Evolutionary conservation across 2,888 invertebrate species (phyloP), one percentile per base, ranked within the genome.

Genomic region (Drosophila fulvimacula): DNA sequence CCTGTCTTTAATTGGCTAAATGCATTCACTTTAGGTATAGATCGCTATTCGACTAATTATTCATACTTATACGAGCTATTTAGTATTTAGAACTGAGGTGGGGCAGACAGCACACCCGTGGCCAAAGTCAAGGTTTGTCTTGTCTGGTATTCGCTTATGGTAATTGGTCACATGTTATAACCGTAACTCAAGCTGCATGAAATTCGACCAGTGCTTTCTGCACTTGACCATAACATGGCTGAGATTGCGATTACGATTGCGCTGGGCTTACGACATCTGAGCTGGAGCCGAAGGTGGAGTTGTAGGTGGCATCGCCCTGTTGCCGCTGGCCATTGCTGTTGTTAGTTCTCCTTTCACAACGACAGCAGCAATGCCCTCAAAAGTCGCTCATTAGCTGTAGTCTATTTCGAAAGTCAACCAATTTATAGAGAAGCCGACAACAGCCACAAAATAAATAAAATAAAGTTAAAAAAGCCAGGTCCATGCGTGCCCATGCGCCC

Each of bases 341-440:
- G 62, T 79, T 39, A 41, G 55, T 73, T 83, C 80, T 82, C 83
- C 88, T 83, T 88, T 83, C 83, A 86, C 88, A 88, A 67, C 44
- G 58, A 46, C 52, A 38, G 34, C 69, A 36, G 27, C 48, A 72
- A 58, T 65, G 83, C 83, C 88, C 81, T 86, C 81, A 76, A 81
- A 82, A 77, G 83, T 62, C 67, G 78, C 69, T 83, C 88, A 82
- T 88, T 83, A 83, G 88, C 69, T 57, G 58, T 32, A 65, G 73
- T 62, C 48, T 63, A 42, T 82, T 83, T 83, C 80, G 88, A 83
- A 83, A 83, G 88, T 83, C 41, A 62, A 55, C 60, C 76, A 65
- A 82, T 82, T 79, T 51, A 72, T 67, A 69, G 72, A 38, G 68
- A 63, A 60, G 64, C 49, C 51, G 55, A 73, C 62, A 69, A 11